These are phyloP conservation scores for Actinia equina DNA, from an alignment of 64 coral and sea anemone genomes.

Conservation along the genomic window DNA sequence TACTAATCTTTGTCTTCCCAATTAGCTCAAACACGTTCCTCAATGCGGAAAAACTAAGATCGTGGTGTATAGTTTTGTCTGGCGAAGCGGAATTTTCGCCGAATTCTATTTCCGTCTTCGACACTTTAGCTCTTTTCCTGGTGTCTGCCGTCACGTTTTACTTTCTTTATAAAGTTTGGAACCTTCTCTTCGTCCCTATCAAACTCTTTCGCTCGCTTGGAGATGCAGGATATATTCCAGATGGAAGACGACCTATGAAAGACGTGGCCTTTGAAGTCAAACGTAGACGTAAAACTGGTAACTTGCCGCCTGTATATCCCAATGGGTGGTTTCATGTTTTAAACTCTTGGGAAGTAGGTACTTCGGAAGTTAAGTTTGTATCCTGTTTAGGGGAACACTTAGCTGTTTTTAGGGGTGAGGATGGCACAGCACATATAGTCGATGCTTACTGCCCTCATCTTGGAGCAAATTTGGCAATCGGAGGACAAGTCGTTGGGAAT, in stretches of 20 bases:
- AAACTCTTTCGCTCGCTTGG: conserved; percentile 40
- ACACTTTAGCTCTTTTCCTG: neutral
- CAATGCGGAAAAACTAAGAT: neutral
- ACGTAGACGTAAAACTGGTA: conserved; percentile 49
- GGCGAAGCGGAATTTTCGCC: neutral
- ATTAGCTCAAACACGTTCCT: neutral
- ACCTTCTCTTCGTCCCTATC: conserved; percentile 50
- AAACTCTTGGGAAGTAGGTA: conserved; percentile 48
- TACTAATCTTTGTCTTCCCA: neutral
- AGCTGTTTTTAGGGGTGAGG: conserved; percentile 83
- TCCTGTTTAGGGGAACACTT: conserved; percentile 74
- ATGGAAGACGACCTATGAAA: conserved; percentile 50
- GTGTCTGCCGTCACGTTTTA: conserved; percentile 9
- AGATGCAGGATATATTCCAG: conserved; percentile 65
- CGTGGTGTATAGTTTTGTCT: neutral
- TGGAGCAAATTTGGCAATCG: conserved; percentile 86
- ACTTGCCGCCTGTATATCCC: conserved; percentile 81
- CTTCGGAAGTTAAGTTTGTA: conserved; percentile 62
- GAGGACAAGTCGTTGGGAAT: conserved; percentile 75
- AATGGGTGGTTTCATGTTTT: conserved; percentile 89
- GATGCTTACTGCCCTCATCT: conserved; percentile 95
- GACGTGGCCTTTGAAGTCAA: conserved; percentile 56
- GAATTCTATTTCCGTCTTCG: neutral
- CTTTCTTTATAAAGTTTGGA: conserved; percentile 52
- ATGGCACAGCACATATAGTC: conserved; percentile 54